Evolutionary conservation across 2,797 vertebrate species (phyloP), one percentile per base, ranked within the genome.

Genomic region (Spinus pinus): DNA sequence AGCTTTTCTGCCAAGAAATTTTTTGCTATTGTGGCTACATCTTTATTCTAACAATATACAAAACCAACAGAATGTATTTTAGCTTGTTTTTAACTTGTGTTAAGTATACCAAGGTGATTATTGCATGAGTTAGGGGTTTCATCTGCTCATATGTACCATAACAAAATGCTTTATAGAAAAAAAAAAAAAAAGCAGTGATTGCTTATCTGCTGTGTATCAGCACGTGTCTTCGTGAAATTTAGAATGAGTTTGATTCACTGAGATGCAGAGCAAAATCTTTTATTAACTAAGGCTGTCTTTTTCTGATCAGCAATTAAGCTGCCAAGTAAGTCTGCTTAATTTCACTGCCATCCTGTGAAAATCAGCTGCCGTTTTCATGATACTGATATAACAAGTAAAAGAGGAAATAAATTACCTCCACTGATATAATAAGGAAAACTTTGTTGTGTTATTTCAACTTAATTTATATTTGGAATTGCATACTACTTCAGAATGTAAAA

Each of bases 31-130:
- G 24, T 80, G 83, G 78, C 83, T 90, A 65, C 58, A 65, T 72
- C 41, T 82, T 44, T 79, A 58, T 94, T 96, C 50, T 66, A 42
- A 92, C 15, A 24, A 47, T 90, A 62, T 28, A 64, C 80, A 30
- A 54, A 85, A n/a, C 31, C 86, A 84, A 74, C 31, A 96, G 62
- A 84, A 86, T 94, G 33, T 51, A 91, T 87, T 77, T 35, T 74
- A 57, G 12, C 24, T 97, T 88, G 30, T 25, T 67, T 71, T 70
- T 57, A 46, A n/a, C 35, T 82, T 66, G 16, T 87, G 27, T 62
- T 83, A 78, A 91, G 46, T 95, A 24, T 33, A 72, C 46, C 69
- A 74, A 94, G 69, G 77, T 86, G 77, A 94, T 85, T 90, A 24
- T 75, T 80, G 51, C 33, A 42, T 74, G 85, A 86, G 47, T 81